Evolutionary conservation across 2,797 vertebrate species (phyloP).

Genomic region (Vultur gryphus): DNA sequence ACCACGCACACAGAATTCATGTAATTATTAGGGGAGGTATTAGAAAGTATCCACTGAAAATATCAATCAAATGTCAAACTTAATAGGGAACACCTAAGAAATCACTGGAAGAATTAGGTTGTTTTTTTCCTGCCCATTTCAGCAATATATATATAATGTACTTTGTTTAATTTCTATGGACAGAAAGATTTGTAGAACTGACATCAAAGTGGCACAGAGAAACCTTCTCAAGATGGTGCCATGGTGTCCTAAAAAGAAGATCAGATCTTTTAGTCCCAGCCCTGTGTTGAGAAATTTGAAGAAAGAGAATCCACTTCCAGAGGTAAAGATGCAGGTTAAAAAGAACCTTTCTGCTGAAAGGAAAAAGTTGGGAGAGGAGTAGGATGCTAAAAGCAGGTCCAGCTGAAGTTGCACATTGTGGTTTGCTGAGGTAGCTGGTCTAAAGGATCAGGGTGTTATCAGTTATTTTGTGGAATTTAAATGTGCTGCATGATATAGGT

Average conservation of each 20-base stretch:
- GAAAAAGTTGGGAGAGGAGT: neutral
- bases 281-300: neutral
- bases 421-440: neutral
- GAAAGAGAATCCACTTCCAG: neutral
- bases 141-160: neutral
- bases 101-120: neutral
- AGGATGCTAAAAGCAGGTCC: neutral
- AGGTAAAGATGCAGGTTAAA: neutral
- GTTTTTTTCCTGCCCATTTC: neutral
- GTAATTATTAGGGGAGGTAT: neutral
- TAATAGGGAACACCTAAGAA: neutral
- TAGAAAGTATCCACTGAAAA: neutral
- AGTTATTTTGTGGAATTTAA: neutral
- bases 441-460: neutral
- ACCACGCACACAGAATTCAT: fast-evolving
- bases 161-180: neutral
- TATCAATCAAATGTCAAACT: neutral
- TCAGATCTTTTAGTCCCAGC: neutral
- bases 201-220: neutral
- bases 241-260: neutral
- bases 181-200: neutral
- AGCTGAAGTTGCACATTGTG: neutral
- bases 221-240: neutral
- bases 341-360: neutral
- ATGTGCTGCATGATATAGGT: neutral